Evolutionary conservation across 2,797 vertebrate genomes (phyloP).

Genomic region (Cebuella pygmaea): DNA sequence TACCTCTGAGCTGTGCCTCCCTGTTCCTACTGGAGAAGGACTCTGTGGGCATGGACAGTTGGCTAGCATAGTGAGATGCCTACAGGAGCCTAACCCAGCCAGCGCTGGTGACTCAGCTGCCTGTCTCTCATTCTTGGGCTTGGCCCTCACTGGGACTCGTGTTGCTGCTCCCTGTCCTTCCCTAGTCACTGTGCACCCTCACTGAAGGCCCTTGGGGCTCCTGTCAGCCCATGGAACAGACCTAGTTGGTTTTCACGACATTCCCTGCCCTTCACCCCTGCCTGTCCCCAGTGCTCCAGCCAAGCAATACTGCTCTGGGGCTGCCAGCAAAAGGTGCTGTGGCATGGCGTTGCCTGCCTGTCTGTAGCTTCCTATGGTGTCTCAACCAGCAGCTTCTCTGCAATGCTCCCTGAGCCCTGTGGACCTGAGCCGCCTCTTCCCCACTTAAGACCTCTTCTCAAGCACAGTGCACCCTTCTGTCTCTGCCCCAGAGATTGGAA

Average conservation of each 20-base stretch:
- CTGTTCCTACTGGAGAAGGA: not conserved
- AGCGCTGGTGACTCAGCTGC: not conserved
- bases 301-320: not conserved
- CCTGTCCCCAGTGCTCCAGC: not conserved
- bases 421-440: not conserved
- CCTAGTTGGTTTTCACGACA: not conserved
- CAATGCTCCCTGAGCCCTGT: not conserved
- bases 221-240: not conserved
- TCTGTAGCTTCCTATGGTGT: not conserved
- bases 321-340: not conserved
- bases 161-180: not conserved
- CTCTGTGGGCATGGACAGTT: not conserved
- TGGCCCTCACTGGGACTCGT: not conserved
- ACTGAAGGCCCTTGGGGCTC: not conserved
- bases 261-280: not conserved
- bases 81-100: not conserved
- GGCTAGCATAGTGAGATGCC: not conserved
- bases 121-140: no score
- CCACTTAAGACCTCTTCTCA: not conserved
- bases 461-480: not conserved
- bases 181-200: not conserved
- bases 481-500: not conserved
- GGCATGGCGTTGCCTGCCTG: not conserved
- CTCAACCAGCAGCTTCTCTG: not conserved
- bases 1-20: not conserved